These are phyloP conservation scores for Strigamia crassipes DNA, from an alignment of 2,888 invertebrate genomes.

Conservation along the genomic window DNA sequence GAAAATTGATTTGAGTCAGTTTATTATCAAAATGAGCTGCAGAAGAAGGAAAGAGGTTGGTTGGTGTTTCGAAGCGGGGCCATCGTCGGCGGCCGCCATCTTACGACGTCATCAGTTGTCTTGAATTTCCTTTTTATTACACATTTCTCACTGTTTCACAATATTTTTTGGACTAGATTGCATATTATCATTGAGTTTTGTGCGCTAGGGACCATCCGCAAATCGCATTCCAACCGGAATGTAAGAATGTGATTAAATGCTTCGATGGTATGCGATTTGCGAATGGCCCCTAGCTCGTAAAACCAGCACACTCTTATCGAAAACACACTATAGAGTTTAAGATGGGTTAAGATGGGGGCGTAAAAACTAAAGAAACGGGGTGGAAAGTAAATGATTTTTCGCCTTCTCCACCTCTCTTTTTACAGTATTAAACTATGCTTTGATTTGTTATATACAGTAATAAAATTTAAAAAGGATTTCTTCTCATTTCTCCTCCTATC, in stretches of 20 bases:
- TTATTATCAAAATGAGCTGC: conserved; percentile 21
- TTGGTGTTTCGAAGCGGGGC: conserved; percentile 10
- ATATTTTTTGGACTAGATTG: background rate
- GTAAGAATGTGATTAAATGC: background rate
- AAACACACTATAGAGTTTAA: background rate
- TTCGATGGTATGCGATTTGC: background rate
- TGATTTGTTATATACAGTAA: conserved; percentile 19
- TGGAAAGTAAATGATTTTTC: background rate
- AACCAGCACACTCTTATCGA: background rate
- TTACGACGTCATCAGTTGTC: background rate
- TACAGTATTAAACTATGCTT: conserved; percentile 21
- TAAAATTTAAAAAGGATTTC: conserved; percentile 13
- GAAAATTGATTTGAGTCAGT: conserved; percentile 3
- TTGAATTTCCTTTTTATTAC: background rate
- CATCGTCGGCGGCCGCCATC: background rate
- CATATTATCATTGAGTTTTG: conserved; percentile 1
- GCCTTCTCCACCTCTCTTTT: background rate
- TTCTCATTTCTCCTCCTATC: background rate
- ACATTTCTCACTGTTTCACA: background rate
- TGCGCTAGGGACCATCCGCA: background rate
- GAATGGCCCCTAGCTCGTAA: background rate
- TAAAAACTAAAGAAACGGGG: background rate
- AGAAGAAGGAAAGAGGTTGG: conserved; percentile 21
- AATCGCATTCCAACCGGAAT: background rate
- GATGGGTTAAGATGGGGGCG: too few relatives aligned